Evolutionary conservation across 2,888 invertebrate genomes (phyloP), one percentile per base, ranked within the genome.

Genomic region (Tipula vernalis): DNA sequence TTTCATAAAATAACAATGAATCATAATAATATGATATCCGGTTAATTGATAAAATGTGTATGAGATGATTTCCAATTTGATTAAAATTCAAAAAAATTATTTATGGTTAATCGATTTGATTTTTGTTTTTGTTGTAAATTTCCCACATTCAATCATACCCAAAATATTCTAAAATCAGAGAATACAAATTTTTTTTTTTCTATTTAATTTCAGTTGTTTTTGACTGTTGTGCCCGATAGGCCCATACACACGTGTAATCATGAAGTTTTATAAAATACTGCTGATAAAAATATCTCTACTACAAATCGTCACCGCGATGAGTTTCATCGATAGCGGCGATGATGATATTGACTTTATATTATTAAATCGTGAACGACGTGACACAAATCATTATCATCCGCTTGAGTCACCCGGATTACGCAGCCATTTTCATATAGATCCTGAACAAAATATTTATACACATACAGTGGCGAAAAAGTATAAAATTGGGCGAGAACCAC

Each of bases 331-430:
- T 3, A 12, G 12, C 28, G 71, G 28, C 10, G 18, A 71, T 71
- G 51, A 15, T 51, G 71, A 71, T 12, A 71, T 71, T 12, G 71
- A 71, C 3, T 71, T 71, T 71, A 71, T 71, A 71, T 28, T 71
- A 28, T 12, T 71, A 8, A 71, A 71, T 71, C 71, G 71, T n/a
- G 87, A 13, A 88, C 87, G 12, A 51, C 88, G 2, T 88, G 87
- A 42, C 89, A 89, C 87, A 88, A 88, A 86, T 86, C 87, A 84
- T 39, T 88, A 88, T 86, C 87, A 86, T 83, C 88, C 89, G 8
- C 87, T 89, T 44, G 88, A 88, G 39, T 88, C 89, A 5, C 88
- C 88, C 36, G 89, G 88, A 51, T 86, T 88, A 12, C 87, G 87
- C 8, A 88, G 88, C 44, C 88, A 89, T 87, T 89, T 89, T 87